Evolutionary conservation across 2,888 invertebrate genomes (phyloP), one percentile per base, ranked within the genome.

Genomic region (Tineola bisselliella): DNA sequence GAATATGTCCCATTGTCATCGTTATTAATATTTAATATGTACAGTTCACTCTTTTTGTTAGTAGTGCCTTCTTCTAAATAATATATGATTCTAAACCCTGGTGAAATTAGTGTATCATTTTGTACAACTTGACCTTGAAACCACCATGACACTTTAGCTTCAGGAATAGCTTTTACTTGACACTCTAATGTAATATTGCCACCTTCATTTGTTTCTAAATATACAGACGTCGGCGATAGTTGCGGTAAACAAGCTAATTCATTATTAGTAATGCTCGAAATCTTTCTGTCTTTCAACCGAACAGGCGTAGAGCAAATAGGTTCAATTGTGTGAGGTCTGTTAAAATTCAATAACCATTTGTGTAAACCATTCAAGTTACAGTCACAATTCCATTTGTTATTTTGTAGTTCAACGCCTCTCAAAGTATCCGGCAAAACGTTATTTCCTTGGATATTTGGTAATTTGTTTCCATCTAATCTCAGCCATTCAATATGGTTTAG

Each of bases 381-480:
- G 79, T 96, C 94, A 79, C 96, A 96, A 67, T 91, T 89, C 96
- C 96, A 96, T 66, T 93, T 92, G 88, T 96, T 96, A 75, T 92
- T 92, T 75, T 95, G 93, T 66, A 96, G 83, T 70, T 93, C 92
- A 62, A 96, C 90, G 62, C 94, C 94, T 68, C 93, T 91, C 67
- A 96, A 83, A 59, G 91, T 90, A 64, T 91, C 91, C n/a, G 94
- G 94, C 61, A 94, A 88, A 68, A 93, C 90, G 71, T 90, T 89
- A 62, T 87, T 88, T 57, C 92, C 93, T 71, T 90, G 89, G 68
- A 95, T 90, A 69, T 90, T 90, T 62, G 90, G 90, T 71, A 97
- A 88, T 70, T 90, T 90, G 83, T 97, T 97, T 65, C 93, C 93
- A 70, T 95, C 92, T 68, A 97, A 81, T 69, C 93, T 91, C 62